phyloP scores from a whole-genome alignment of 2,113 vertebrate genomes.

The Archilochus colubris region DNA sequence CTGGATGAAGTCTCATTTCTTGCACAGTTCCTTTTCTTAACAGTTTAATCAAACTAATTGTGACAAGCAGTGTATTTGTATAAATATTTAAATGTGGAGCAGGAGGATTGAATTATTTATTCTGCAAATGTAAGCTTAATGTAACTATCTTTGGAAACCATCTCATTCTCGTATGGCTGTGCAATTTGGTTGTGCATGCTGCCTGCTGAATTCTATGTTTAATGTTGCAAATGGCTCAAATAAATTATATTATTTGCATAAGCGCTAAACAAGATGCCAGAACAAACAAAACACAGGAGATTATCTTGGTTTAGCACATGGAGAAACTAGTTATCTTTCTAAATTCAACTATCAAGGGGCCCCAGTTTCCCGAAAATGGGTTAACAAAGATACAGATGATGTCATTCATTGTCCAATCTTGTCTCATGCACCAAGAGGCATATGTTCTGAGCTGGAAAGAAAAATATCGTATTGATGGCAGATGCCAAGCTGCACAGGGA shows the following conservation, averaged over 20 bases:
- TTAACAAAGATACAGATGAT: constrained; percentile 12
- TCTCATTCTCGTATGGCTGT: neutral
- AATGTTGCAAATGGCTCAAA: constrained; percentile 7
- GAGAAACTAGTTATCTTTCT: neutral
- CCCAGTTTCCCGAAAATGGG: constrained; percentile 15
- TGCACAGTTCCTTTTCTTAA: constrained; percentile 48
- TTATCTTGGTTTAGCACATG: neutral
- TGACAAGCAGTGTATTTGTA: constrained; percentile 56
- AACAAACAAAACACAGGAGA: neutral
- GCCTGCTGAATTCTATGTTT: neutral
- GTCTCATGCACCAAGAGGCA: neutral
- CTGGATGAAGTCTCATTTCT: constrained; percentile 43
- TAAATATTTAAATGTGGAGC: constrained; percentile 71
- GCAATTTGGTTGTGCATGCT: neutral
- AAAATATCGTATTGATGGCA: neutral
- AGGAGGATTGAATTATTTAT: constrained; percentile 65
- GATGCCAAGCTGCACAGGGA: neutral
- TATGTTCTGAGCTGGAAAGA: neutral
- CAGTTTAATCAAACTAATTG: constrained; percentile 65
- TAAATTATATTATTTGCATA: constrained; percentile 2
- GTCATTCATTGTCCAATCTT: neutral
- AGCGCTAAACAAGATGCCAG: neutral
- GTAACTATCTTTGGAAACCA: constrained; percentile 59
- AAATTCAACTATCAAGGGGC: neutral
- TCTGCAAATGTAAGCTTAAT: constrained; percentile 36